phyloP scores from a whole-genome alignment of 2,888 invertebrate genomes.

The Lasioglossum lativentre region DNA sequence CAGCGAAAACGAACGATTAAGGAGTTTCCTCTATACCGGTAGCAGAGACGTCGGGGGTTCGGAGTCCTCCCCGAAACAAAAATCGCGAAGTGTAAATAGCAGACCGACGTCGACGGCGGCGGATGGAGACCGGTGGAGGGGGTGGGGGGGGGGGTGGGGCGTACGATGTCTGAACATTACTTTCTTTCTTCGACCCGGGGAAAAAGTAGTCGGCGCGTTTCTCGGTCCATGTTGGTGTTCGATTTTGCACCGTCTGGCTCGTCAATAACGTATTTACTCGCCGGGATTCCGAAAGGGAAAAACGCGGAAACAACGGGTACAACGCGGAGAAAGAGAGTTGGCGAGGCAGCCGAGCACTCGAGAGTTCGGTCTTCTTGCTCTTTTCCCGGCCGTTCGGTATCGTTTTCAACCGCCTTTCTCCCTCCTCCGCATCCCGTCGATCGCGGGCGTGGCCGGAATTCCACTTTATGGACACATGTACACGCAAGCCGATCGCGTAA shows the following conservation, averaged over 20 bases:
- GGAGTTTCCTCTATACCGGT: background rate
- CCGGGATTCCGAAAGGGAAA: slow-evolving; percentile 23
- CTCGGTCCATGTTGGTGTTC: slow-evolving; percentile 23
- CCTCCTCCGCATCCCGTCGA: slow-evolving; percentile 25
- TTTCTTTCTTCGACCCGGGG: background rate
- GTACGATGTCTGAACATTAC: slow-evolving; percentile 8
- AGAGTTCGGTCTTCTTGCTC: slow-evolving; percentile 29
- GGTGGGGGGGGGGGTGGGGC: background rate
- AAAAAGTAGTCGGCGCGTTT: slow-evolving; percentile 4
- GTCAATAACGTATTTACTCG: slow-evolving; percentile 64
- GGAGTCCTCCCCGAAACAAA: background rate
- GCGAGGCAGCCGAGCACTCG: slow-evolving; percentile 20
- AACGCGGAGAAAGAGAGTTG: slow-evolving; percentile 5
- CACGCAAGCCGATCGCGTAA: slow-evolving; percentile 45
- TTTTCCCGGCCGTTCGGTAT: slow-evolving; percentile 34
- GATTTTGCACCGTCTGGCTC: slow-evolving; percentile 56
- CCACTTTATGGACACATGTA: slow-evolving; percentile 38
- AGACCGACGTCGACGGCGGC: background rate
- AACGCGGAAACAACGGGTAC: slow-evolving; percentile 48
- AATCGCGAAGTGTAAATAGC: slow-evolving; percentile 28
- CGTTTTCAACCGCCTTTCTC: slow-evolving; percentile 24
- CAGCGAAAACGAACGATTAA: background rate
- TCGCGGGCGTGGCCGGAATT: slow-evolving; percentile 61
- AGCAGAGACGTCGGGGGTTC: background rate
- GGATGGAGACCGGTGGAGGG: background rate